Evolutionary conservation across 2,797 vertebrate genomes (phyloP).

Genomic region (Naso thynnoides): DNA sequence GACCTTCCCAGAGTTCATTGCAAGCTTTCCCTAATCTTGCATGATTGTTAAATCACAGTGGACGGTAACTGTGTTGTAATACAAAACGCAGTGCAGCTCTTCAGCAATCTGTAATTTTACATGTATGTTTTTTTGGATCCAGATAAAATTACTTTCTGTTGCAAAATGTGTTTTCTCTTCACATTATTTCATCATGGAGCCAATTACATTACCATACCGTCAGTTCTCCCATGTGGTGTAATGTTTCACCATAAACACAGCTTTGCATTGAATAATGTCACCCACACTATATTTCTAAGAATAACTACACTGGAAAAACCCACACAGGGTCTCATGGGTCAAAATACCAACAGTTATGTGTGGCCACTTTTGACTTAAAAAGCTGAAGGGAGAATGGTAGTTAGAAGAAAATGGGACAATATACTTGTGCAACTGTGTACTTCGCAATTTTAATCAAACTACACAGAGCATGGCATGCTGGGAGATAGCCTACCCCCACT

Average conservation of each 20-base stretch:
- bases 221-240: constrained; percentile 13
- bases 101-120: constrained; percentile 20
- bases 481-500: constrained; percentile 75
- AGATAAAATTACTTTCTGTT: constrained; percentile 29
- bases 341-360: constrained; percentile 31
- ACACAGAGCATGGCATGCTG: constrained; percentile 79
- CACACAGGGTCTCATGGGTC: constrained; percentile 24
- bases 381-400: constrained; percentile 42
- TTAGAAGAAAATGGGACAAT: constrained; percentile 62
- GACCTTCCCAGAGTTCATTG: constrained; percentile 55
- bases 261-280: constrained; percentile 32
- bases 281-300: constrained; percentile 36
- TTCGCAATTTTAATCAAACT: constrained; percentile 82
- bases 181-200: constrained; percentile 34
- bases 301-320: constrained; percentile 34
- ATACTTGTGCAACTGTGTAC: constrained; percentile 67
- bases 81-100: constrained; percentile 17
- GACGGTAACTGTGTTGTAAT: constrained; percentile 40
- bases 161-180: constrained; percentile 10
- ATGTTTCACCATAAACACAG: constrained; percentile 23
- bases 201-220: constrained; percentile 12
- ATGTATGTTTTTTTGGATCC: constrained; percentile 9
- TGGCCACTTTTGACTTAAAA: constrained; percentile 41
- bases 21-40: constrained; percentile 50
- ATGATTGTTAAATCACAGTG: constrained; percentile 45